Percentiles rank a stretch among this genome's conserved stretches.
Evolutionary conservation across 2,888 invertebrate genomes (phyloP).

Genomic region (Cheilosia urbana): DNA sequence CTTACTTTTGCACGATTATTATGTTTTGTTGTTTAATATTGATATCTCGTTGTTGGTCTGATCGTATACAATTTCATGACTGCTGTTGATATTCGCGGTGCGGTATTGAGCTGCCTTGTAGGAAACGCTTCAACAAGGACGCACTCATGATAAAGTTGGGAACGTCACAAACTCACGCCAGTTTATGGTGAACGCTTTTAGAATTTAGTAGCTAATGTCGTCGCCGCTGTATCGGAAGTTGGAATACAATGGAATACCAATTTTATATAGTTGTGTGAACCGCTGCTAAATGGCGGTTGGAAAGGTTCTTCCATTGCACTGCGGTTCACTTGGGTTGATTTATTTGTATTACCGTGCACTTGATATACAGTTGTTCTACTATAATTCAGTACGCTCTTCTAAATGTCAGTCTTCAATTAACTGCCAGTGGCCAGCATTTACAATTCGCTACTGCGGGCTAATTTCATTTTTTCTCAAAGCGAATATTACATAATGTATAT

Average conservation of each 20-base stretch:
- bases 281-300: background rate
- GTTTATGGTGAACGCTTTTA: slow-evolving; percentile 31
- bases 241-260: slow-evolving; percentile 15
- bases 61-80: slow-evolving; percentile 41
- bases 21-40: slow-evolving; percentile 32
- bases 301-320: background rate
- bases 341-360: background rate
- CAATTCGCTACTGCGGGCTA: no score
- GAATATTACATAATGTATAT: no score
- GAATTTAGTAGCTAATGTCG: slow-evolving; percentile 33
- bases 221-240: slow-evolving; percentile 19
- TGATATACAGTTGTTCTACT: no score
- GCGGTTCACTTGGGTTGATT: background rate
- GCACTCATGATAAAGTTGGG: slow-evolving; percentile 12
- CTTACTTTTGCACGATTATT: slow-evolving; percentile 40
- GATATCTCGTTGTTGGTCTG: slow-evolving; percentile 7
- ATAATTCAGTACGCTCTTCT: background rate
- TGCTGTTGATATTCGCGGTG: slow-evolving; percentile 19
- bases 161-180: slow-evolving; percentile 5
- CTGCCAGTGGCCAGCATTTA: no score
- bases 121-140: slow-evolving; percentile 59
- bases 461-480: no score
- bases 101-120: slow-evolving; percentile 47
- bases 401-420: background rate
- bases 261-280: background rate